These are phyloP conservation scores for Colossoma macropomum DNA, from an alignment of 2,113 vertebrate genomes.

Conservation along the genomic window DNA sequence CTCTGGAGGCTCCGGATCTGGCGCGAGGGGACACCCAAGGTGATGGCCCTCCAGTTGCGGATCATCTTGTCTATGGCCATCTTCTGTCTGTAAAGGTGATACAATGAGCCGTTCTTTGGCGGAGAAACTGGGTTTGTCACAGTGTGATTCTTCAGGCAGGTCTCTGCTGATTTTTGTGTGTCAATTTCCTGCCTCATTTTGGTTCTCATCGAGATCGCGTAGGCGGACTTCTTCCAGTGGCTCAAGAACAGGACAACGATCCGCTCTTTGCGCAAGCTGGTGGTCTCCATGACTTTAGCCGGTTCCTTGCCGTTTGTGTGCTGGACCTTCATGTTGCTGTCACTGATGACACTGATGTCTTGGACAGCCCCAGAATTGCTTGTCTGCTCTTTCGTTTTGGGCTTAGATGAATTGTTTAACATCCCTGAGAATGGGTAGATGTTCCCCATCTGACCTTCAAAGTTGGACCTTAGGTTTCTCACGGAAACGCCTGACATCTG, in stretches of 20 bases:
- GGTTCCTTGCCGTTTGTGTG: slow-evolving; percentile 28
- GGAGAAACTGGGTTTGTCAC: slow-evolving; percentile 22
- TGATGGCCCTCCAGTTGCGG: slow-evolving; percentile 77
- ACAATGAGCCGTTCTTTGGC: slow-evolving; percentile 33
- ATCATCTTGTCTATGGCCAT: slow-evolving; percentile 81
- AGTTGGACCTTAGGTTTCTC: slow-evolving; percentile 80
- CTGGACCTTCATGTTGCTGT: slow-evolving; percentile 69
- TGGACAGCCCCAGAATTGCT: neutral
- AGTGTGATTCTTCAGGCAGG: neutral
- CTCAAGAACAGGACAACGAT: slow-evolving; percentile 89
- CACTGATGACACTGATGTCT: slow-evolving; percentile 54
- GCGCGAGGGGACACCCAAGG: slow-evolving; percentile 60
- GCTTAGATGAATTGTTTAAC: slow-evolving; percentile 43
- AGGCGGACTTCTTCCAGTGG: slow-evolving; percentile 91
- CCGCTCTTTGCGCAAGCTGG: slow-evolving; percentile 86
- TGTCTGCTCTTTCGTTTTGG: slow-evolving; percentile 28
- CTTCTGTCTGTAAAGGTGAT: slow-evolving; percentile 79
- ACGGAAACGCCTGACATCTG: slow-evolving; percentile 88
- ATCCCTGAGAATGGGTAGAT: slow-evolving; percentile 74
- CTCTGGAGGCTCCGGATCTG: slow-evolving; percentile 64
- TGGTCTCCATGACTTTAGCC: slow-evolving; percentile 74
- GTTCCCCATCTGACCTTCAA: slow-evolving; percentile 77
- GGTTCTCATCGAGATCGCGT: slow-evolving; percentile 73
- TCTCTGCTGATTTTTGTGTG: neutral
- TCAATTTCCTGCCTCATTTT: slow-evolving; percentile 59